These are phyloP conservation scores for Leucopsar rothschildi DNA, from an alignment of 2,113 vertebrate species.

Conservation along the genomic window DNA sequence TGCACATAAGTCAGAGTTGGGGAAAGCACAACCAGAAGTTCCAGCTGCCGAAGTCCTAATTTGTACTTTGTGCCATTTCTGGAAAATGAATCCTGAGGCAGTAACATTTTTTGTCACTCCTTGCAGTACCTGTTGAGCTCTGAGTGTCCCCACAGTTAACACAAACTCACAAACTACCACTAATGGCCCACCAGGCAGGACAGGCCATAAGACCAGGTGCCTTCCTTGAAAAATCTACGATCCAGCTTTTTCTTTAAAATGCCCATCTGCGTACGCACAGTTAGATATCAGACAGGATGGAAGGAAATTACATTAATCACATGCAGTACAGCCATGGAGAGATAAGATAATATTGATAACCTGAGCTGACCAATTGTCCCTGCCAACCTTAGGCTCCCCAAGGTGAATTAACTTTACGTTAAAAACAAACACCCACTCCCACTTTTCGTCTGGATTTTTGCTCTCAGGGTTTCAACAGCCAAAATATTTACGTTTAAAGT, in stretches of 20 bases:
- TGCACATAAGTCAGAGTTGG: background rate
- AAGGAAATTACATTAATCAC: constrained; percentile 8
- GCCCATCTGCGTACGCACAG: background rate
- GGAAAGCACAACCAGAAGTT: background rate
- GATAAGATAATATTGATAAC: constrained; percentile 22
- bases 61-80: background rate
- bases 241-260: background rate
- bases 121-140: background rate
- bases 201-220: background rate
- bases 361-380: constrained; percentile 18
- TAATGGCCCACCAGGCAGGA: background rate
- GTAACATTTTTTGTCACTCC: background rate
- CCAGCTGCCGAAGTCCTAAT: background rate
- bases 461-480: background rate
- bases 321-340: background rate
- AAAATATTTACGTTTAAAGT: constrained; percentile 51
- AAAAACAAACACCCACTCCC: background rate
- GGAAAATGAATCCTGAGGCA: background rate
- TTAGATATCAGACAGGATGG: background rate
- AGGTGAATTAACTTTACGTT: constrained; percentile 5
- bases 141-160: background rate
- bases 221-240: background rate
- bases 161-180: background rate
- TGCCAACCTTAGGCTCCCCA: background rate
- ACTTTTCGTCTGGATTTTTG: background rate